Percentiles rank a stretch among this genome's conserved stretches.
Conservation (phyloP, 2,797 vertebrate species). For the Danio kyathit region DNA sequence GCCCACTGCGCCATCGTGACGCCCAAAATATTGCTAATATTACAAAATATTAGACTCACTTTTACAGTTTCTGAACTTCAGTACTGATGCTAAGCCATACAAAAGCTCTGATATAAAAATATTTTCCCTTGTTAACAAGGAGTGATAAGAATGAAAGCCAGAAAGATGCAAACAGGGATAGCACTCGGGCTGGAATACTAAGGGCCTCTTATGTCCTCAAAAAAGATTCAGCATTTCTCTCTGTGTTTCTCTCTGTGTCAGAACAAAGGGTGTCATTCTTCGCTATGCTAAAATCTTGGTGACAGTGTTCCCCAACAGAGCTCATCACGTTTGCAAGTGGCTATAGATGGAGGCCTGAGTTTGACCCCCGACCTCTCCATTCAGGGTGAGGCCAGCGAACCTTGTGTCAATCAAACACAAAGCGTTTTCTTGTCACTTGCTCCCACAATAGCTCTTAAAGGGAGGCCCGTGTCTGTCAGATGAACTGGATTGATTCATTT, state of each 20-base stretch:
- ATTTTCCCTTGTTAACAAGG: slow-evolving; percentile 31
- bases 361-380: slow-evolving; percentile 54
- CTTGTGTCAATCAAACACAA: slow-evolving; percentile 60
- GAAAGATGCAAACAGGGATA: slow-evolving; percentile 7
- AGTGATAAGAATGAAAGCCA: slow-evolving; percentile 26
- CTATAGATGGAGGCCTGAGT: slow-evolving; percentile 53
- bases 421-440: slow-evolving; percentile 48
- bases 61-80: neutral
- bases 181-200: slow-evolving; percentile 31
- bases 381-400: slow-evolving; percentile 59
- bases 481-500: slow-evolving; percentile 55
- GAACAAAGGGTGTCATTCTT: slow-evolving; percentile 61
- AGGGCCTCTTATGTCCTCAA: slow-evolving; percentile 41
- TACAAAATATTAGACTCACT: neutral
- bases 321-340: slow-evolving; percentile 56
- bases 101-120: slow-evolving; percentile 1
- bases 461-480: slow-evolving; percentile 50
- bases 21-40: too few species aligned
- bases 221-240: slow-evolving; percentile 40
- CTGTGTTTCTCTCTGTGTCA: neutral
- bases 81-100: neutral
- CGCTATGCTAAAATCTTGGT: slow-evolving; percentile 49
- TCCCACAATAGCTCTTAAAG: slow-evolving; percentile 56
- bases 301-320: slow-evolving; percentile 47
- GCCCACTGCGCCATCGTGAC: too few species aligned